Evolutionary conservation across 2,888 invertebrate genomes (phyloP).

Genomic region (Magallana nippona): DNA sequence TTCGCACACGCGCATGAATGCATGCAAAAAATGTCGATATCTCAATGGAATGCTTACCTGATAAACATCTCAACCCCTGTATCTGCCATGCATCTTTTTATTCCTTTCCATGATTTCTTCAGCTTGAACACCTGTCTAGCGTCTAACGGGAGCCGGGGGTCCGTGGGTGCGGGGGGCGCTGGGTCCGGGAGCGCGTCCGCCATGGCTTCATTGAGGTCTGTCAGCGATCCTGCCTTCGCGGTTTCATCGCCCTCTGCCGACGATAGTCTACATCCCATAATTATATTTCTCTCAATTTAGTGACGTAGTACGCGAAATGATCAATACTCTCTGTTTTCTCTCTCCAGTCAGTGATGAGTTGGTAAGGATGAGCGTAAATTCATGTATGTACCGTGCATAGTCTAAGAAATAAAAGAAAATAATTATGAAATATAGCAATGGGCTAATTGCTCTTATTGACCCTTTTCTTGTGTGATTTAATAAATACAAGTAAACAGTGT

Average conservation of each 20-base stretch:
- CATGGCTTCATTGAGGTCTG: conserved; percentile 58
- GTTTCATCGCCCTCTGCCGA: conserved; percentile 43
- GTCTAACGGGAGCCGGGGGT: conserved; percentile 73
- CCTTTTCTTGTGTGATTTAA: too few relatives aligned
- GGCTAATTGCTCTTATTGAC: too few relatives aligned
- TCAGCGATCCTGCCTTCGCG: conserved; percentile 41
- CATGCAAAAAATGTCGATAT: neutral
- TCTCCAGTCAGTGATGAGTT: neutral
- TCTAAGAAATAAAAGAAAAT: neutral
- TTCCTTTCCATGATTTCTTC: conserved; percentile 78
- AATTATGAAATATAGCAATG: neutral
- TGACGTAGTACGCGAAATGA: conserved; percentile 40
- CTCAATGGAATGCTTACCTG: conserved; percentile 63
- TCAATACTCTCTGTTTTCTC: conserved; percentile 21
- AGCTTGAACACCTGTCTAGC: conserved; percentile 76
- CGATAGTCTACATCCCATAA: conserved; percentile 52
- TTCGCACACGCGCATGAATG: neutral
- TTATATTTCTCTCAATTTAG: conserved; percentile 42
- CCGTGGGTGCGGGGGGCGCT: conserved; percentile 70
- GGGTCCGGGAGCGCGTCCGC: conserved; percentile 67
- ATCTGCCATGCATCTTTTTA: conserved; percentile 74
- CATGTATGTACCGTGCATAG: neutral
- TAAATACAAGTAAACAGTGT: too few relatives aligned
- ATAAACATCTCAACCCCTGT: conserved; percentile 78
- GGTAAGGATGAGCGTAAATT: neutral